Conservation (phyloP, 2,113 vertebrate species). For the Chunga burmeisteri region DNA sequence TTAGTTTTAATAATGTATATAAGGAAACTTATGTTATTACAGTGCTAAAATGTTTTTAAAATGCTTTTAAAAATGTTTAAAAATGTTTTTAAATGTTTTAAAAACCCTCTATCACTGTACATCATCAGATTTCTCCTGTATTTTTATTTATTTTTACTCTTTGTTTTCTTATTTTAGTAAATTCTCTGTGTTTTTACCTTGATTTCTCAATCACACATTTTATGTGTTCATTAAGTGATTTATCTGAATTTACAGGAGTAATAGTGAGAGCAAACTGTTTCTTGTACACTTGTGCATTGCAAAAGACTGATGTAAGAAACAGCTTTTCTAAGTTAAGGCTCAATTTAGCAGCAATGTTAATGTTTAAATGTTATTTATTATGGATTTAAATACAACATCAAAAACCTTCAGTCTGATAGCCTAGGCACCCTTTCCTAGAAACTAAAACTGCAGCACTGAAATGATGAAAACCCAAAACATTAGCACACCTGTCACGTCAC, state of each 20-base stretch:
- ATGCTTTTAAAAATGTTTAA: neutral
- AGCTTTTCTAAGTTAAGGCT: neutral
- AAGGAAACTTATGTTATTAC: neutral
- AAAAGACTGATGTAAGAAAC: conserved; percentile 8
- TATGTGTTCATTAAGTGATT: neutral
- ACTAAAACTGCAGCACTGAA: neutral
- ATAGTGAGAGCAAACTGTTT: neutral
- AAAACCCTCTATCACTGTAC: neutral
- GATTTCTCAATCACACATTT: neutral
- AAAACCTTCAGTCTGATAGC: neutral
- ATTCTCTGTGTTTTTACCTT: neutral
- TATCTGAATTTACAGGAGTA: neutral
- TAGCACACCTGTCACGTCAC: neutral
- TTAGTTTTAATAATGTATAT: neutral
- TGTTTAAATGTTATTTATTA: conserved; percentile 23
- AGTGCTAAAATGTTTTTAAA: neutral
- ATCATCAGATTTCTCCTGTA: neutral
- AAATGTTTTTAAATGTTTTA: neutral
- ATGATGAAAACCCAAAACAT: neutral
- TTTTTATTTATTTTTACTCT: neutral
- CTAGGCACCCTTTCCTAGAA: neutral
- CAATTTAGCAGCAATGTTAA: conserved; percentile 1
- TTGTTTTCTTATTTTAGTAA: neutral
- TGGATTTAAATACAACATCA: neutral
- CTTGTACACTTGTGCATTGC: neutral